Percentiles rank a stretch among this genome's conserved stretches.
Evolutionary conservation across 2,888 invertebrate genomes (phyloP).

Genomic region (Arenicola marina): DNA sequence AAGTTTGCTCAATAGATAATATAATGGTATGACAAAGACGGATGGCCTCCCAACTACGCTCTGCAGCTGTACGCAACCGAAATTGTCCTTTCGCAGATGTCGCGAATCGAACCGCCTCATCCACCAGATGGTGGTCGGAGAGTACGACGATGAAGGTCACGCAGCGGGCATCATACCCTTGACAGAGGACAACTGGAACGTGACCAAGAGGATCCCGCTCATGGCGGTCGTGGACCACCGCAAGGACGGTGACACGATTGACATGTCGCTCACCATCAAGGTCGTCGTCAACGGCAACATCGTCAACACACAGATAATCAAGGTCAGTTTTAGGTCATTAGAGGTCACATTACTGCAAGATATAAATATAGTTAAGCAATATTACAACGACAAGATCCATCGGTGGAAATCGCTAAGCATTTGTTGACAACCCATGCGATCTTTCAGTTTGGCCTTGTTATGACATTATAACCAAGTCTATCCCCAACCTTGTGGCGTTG

Average conservation of each 20-base stretch:
- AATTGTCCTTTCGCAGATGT: neutral
- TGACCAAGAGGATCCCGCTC: slow-evolving; percentile 16
- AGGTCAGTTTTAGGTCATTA: too few relatives aligned
- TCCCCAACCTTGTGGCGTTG: too few relatives aligned
- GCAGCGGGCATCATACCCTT: neutral
- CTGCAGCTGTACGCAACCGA: too few relatives aligned
- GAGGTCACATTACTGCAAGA: too few relatives aligned
- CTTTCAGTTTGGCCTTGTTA: too few relatives aligned
- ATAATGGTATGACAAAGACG: neutral
- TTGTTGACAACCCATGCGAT: too few relatives aligned
- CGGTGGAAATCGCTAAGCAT: too few relatives aligned
- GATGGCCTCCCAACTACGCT: too few relatives aligned
- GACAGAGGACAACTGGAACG: slow-evolving; percentile 17
- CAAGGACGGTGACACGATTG: neutral
- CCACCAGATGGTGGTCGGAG: slow-evolving; percentile 7
- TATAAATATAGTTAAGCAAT: too few relatives aligned
- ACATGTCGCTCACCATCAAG: slow-evolving; percentile 17
- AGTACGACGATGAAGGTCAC: slow-evolving; percentile 3
- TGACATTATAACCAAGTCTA: too few relatives aligned
- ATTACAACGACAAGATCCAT: too few relatives aligned
- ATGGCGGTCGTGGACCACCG: slow-evolving; percentile 16
- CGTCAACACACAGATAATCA: too few relatives aligned
- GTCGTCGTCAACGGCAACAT: slow-evolving; percentile 15
- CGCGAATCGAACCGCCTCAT: neutral
- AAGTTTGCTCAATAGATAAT: neutral